phyloP scores from a whole-genome alignment of 2,888 invertebrate genomes.

The Lomographa bimaculata region DNA sequence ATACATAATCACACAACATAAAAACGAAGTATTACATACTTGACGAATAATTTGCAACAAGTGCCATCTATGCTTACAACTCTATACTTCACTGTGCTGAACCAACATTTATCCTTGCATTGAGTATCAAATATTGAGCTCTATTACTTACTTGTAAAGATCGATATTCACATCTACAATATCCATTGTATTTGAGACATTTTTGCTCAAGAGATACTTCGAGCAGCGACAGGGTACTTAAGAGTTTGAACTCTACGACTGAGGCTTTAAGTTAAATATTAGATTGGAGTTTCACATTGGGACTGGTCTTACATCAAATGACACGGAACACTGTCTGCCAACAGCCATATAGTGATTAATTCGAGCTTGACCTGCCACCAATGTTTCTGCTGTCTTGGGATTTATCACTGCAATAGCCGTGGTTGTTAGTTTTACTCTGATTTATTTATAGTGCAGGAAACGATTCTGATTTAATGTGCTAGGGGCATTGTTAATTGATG shows the following conservation, averaged over 20 bases:
- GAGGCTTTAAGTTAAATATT: too few relatives aligned
- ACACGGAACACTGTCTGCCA: slow-evolving; percentile 37
- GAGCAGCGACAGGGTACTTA: too few relatives aligned
- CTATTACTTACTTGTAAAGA: neutral
- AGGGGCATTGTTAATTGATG: slow-evolving; percentile 9
- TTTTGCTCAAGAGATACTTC: too few relatives aligned
- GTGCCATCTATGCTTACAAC: neutral
- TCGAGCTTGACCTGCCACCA: slow-evolving; percentile 50
- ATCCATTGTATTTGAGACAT: too few relatives aligned
- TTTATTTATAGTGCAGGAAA: slow-evolving; percentile 17
- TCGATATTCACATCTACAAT: too few relatives aligned
- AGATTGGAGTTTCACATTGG: too few relatives aligned
- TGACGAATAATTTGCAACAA: neutral
- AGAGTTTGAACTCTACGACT: neutral
- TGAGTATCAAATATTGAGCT: too few relatives aligned
- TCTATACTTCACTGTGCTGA: too few relatives aligned
- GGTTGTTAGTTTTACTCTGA: slow-evolving; percentile 21
- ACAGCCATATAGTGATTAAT: slow-evolving; percentile 55
- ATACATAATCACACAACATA: too few relatives aligned
- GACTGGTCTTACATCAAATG: slow-evolving; percentile 43
- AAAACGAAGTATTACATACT: too few relatives aligned
- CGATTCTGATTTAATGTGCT: slow-evolving; percentile 14
- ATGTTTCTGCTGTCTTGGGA: slow-evolving; percentile 46
- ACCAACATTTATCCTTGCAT: too few relatives aligned
- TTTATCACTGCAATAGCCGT: slow-evolving; percentile 32